Evolutionary conservation across 2,113 vertebrate genomes (phyloP).

Genomic region (Cichladusa arquata): DNA sequence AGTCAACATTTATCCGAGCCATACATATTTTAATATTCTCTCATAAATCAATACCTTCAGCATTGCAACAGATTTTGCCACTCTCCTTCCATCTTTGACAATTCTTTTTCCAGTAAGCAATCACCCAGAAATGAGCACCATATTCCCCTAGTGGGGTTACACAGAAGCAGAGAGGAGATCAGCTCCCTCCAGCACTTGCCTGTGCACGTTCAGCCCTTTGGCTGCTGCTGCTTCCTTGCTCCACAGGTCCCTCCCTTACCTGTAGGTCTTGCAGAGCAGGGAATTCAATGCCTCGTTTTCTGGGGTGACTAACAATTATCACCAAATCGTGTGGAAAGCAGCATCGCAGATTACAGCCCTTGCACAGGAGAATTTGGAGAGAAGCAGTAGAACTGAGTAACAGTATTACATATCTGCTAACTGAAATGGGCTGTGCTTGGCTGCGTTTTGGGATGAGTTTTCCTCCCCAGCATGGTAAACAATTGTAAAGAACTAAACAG

Average conservation of each 20-base stretch:
- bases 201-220: neutral
- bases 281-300: neutral
- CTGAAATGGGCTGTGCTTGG: neutral
- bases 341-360: neutral
- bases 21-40: neutral
- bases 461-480: neutral
- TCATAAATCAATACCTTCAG: slow-evolving; percentile 28
- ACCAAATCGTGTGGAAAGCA: neutral
- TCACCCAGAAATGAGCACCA: neutral
- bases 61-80: neutral
- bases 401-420: neutral
- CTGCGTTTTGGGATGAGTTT: neutral
- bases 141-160: neutral
- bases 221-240: neutral
- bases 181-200: neutral
- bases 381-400: neutral
- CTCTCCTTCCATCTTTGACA: neutral
- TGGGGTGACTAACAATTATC: neutral
- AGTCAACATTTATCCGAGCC: neutral
- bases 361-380: neutral
- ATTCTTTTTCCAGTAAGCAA: neutral
- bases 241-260: neutral
- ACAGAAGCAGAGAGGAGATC: neutral
- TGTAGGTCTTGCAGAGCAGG: neutral
- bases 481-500: neutral